phyloP scores from a whole-genome alignment of 2,888 invertebrate genomes.

The Nymphalis c-album region DNA sequence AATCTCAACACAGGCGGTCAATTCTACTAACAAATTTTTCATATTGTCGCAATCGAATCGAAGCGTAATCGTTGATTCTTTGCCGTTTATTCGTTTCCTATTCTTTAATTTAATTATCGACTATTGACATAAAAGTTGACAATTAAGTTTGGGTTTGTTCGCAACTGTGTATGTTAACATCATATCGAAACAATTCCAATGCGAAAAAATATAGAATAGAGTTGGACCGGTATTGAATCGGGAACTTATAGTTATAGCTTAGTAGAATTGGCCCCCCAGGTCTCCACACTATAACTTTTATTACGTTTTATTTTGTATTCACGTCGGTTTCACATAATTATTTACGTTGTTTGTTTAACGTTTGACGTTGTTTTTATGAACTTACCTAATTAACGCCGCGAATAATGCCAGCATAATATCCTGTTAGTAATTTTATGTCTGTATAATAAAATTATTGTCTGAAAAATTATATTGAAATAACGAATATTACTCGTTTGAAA shows the following conservation, averaged over 20 bases:
- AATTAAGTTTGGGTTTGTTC: no score
- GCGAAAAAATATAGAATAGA: no score
- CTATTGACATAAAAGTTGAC: no score
- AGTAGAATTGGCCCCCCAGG: not conserved
- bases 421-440: conserved; percentile 24
- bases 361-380: conserved; percentile 5
- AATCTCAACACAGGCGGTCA: conserved; percentile 9
- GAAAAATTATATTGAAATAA: not conserved
- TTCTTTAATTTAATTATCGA: no score
- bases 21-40: no score
- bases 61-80: no score
- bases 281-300: conserved; percentile 14
- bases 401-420: conserved; percentile 23
- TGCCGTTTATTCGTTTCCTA: no score
- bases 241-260: no score
- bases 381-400: conserved; percentile 15
- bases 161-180: no score
- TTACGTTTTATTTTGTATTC: not conserved
- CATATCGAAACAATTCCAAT: no score
- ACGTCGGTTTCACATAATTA: not conserved
- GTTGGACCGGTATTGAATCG: no score
- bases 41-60: no score
- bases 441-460: conserved; percentile 5
- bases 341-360: not conserved
- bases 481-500: not conserved